Conservation (phyloP, 1,140 invertebrate genomes). For the Cephus cinctus region DNA sequence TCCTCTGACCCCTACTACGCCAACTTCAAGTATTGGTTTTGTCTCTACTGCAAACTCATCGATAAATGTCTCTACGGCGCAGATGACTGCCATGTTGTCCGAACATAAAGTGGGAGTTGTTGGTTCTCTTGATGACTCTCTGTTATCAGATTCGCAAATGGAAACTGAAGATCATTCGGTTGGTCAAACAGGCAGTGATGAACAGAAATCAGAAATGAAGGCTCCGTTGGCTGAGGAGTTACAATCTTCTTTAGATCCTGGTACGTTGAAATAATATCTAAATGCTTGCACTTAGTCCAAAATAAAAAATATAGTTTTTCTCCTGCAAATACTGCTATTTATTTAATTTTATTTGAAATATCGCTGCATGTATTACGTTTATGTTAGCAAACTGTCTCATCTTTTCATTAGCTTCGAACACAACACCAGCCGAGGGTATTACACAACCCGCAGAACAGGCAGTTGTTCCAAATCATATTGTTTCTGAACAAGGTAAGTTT, state of each 20-base stretch:
- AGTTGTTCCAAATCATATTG: conserved; percentile 29
- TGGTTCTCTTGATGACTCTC: background rate
- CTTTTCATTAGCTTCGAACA: conserved; percentile 29
- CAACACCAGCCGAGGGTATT: conserved; percentile 20
- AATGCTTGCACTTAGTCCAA: background rate
- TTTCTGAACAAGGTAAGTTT: conserved; percentile 34
- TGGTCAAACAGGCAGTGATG: background rate
- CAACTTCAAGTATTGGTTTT: conserved; percentile 23
- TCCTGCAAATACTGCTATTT: conserved; percentile 13
- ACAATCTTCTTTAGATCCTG: conserved; percentile 40
- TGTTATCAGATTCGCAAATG: background rate
- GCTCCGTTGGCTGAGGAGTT: conserved; percentile 35
- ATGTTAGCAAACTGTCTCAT: conserved; percentile 8
- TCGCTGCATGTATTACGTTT: background rate
- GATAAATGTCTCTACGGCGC: conserved; percentile 32
- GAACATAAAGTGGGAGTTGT: conserved; percentile 17
- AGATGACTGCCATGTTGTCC: conserved; percentile 36
- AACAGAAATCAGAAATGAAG: conserved; percentile 28
- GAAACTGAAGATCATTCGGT: background rate
- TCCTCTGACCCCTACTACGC: conserved; percentile 17
- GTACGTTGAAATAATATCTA: conserved; percentile 31
- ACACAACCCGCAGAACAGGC: conserved; percentile 20
- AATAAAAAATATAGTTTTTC: background rate
- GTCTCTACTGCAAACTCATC: conserved; percentile 29
- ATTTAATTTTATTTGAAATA: conserved; percentile 12